Evolutionary conservation across 2,888 invertebrate genomes (phyloP).

Genomic region (Achlya flavicornis): DNA sequence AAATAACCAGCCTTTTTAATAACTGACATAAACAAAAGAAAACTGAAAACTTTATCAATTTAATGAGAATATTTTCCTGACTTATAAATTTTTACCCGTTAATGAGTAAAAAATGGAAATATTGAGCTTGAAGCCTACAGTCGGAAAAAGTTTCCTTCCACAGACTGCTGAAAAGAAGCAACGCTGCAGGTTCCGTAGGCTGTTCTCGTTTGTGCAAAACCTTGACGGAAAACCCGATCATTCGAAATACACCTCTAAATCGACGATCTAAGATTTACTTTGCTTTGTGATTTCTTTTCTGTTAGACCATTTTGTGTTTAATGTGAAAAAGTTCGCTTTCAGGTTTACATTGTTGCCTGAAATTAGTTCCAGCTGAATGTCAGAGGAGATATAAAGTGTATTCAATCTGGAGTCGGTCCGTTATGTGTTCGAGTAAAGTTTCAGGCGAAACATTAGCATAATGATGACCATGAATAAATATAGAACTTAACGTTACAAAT

Average conservation of each 20-base stretch:
- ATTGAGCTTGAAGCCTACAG: slow-evolving; percentile 40
- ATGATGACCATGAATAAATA: slow-evolving; percentile 36
- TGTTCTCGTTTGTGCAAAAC: slow-evolving; percentile 26
- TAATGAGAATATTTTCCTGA: slow-evolving; percentile 30
- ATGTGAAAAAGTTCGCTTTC: slow-evolving; percentile 48
- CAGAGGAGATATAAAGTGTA: slow-evolving; percentile 57
- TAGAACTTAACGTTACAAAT: slow-evolving; percentile 16
- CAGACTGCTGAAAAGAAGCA: slow-evolving; percentile 59
- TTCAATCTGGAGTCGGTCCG: slow-evolving; percentile 40
- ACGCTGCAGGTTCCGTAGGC: slow-evolving; percentile 43
- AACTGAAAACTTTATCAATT: slow-evolving; percentile 22
- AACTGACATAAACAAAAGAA: slow-evolving; percentile 13
- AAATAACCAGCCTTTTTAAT: slow-evolving; percentile 9
- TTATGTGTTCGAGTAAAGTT: slow-evolving; percentile 28
- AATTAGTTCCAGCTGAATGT: slow-evolving; percentile 71
- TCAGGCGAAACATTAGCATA: slow-evolving; percentile 34
- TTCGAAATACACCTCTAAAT: slow-evolving; percentile 34
- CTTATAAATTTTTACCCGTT: slow-evolving; percentile 51
- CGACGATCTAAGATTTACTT: slow-evolving; percentile 35
- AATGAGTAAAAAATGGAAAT: slow-evolving; percentile 52
- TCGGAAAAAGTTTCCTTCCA: slow-evolving; percentile 54
- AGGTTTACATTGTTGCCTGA: slow-evolving; percentile 65
- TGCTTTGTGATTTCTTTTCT: slow-evolving; percentile 16
- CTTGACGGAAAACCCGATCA: slow-evolving; percentile 21
- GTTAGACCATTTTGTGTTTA: slow-evolving; percentile 28